phyloP scores from a whole-genome alignment of 2,888 invertebrate genomes.

The Coenonympha arcania region DNA sequence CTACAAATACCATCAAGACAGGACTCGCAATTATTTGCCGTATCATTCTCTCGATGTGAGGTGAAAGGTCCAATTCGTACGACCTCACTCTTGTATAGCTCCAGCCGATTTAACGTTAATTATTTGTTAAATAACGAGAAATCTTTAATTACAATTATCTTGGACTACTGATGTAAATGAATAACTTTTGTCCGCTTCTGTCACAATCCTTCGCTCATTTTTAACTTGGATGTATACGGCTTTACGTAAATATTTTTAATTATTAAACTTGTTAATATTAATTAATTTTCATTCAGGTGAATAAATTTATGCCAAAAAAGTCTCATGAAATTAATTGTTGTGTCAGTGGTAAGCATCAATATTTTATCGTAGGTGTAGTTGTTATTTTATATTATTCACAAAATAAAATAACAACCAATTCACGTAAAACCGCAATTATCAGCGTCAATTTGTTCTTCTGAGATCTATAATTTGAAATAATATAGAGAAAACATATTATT shows the following conservation, averaged over 20 bases:
- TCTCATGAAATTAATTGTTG: no score
- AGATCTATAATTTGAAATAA: no score
- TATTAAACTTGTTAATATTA: background rate
- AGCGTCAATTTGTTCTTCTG: no score
- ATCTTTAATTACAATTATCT: conserved; percentile 33
- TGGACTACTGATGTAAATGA: conserved; percentile 24
- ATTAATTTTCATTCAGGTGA: background rate
- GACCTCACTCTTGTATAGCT: conserved; percentile 38
- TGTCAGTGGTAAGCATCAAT: no score
- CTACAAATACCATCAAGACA: background rate
- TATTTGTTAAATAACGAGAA: conserved; percentile 33
- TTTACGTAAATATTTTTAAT: no score
- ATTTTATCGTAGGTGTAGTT: no score
- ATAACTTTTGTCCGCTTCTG: conserved; percentile 8
- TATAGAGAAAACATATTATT: no score
- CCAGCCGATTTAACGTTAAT: conserved; percentile 20
- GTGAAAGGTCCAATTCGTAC: conserved; percentile 36
- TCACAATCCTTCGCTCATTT: conserved; percentile 8
- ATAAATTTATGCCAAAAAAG: no score
- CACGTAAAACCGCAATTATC: no score
- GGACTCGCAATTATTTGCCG: background rate
- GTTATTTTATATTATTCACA: no score
- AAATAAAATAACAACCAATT: no score
- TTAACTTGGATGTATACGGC: background rate
- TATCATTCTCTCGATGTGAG: conserved; percentile 29